Percentiles rank a stretch among this genome's conserved stretches.
Evolutionary conservation across 2,113 vertebrate species (phyloP).

Genomic region (Chionomys nivalis): DNA sequence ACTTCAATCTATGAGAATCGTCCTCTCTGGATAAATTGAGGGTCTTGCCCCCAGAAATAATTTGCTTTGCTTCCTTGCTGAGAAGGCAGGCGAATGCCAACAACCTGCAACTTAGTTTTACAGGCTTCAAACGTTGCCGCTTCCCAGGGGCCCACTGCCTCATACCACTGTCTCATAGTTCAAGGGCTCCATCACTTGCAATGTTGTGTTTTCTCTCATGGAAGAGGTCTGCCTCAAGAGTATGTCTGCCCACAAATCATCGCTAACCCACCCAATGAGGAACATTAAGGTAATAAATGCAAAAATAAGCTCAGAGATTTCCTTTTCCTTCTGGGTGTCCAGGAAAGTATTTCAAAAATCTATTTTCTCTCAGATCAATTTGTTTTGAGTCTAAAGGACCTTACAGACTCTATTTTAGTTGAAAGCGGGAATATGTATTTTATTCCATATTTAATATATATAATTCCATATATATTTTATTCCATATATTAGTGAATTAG

Average conservation of each 20-base stretch:
- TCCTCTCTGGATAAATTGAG: neutral
- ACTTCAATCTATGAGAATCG: neutral
- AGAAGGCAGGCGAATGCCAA: neutral
- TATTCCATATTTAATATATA: neutral
- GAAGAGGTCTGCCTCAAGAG: neutral
- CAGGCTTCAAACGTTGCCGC: neutral
- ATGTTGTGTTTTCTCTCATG: neutral
- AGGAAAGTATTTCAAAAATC: neutral
- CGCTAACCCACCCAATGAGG: too few relatives aligned
- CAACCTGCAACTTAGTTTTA: neutral
- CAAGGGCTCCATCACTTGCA: neutral
- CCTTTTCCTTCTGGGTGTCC: neutral
- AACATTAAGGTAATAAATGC: neutral
- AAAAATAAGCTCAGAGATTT: neutral
- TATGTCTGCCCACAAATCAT: neutral
- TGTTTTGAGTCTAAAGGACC: neutral
- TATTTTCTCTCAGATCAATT: neutral
- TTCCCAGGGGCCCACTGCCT: neutral
- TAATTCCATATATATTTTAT: neutral
- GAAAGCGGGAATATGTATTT: neutral
- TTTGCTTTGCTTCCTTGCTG: neutral
- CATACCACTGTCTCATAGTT: neutral
- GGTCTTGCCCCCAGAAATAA: neutral
- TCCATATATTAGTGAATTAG: neutral
- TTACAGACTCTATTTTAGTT: neutral